These are phyloP conservation scores for Stenodema calcarata DNA, from an alignment of 2,888 invertebrate species.

Conservation along the genomic window DNA sequence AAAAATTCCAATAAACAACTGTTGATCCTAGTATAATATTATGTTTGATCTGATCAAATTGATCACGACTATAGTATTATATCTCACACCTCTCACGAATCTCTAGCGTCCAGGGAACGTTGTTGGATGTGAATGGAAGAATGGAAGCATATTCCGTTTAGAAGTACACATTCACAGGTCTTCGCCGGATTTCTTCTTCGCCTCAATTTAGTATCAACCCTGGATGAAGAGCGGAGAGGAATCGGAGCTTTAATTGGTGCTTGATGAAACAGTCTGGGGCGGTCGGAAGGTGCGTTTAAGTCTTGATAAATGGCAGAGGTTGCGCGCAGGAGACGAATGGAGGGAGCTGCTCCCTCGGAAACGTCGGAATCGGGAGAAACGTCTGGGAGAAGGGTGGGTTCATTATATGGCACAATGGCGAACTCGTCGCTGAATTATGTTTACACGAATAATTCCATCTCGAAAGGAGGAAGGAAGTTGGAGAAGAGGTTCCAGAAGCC, in stretches of 20 bases:
- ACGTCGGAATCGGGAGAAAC: conserved; percentile 7
- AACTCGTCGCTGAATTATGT: conserved; percentile 54
- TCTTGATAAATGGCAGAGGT: conserved; percentile 5
- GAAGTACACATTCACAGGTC: too few species aligned
- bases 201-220: not conserved
- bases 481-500: conserved; percentile 2
- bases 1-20: too few species aligned
- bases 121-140: too few species aligned
- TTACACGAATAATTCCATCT: conserved; percentile 56
- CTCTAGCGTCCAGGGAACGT: too few species aligned
- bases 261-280: not conserved
- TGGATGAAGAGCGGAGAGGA: too few species aligned
- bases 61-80: too few species aligned
- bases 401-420: conserved; percentile 47
- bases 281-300: not conserved
- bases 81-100: too few species aligned
- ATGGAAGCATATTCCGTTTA: too few species aligned
- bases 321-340: not conserved
- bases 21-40: too few species aligned
- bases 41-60: too few species aligned
- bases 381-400: conserved; percentile 24
- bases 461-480: conserved; percentile 44
- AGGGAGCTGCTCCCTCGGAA: not conserved
- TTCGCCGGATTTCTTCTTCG: not conserved
- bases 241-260: not conserved